phyloP scores from a whole-genome alignment of 2,888 invertebrate species.

The Isoperla grammatica region DNA sequence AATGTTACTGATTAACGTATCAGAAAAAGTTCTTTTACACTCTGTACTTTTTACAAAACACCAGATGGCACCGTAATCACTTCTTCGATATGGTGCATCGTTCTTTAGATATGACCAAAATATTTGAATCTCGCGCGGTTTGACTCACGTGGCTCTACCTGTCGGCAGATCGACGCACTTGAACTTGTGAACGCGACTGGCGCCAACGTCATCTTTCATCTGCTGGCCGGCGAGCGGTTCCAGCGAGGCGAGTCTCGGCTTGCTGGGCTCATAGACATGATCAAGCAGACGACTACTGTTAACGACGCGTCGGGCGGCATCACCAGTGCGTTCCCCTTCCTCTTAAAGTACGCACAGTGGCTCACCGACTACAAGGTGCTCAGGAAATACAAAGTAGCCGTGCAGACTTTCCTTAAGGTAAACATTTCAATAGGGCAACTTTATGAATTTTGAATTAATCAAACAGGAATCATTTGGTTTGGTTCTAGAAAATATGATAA shows the following conservation, averaged over 20 bases:
- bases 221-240: conserved; percentile 18
- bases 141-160: background rate
- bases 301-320: conserved; percentile 7
- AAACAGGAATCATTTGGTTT: no score
- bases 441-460: no score
- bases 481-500: no score
- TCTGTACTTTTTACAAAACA: background rate
- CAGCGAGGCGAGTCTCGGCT: conserved; percentile 10
- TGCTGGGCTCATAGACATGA: background rate
- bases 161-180: background rate
- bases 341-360: background rate
- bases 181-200: conserved; percentile 17
- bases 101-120: no score
- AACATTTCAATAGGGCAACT: no score
- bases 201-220: conserved; percentile 22
- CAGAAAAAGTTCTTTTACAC: background rate
- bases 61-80: background rate
- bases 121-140: no score
- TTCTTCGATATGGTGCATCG: no score
- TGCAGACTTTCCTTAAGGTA: conserved; percentile 14
- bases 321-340: conserved; percentile 4
- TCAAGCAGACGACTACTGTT: conserved; percentile 5
- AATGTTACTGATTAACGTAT: background rate
- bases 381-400: background rate
- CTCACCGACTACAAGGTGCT: conserved; percentile 11